A percentile compares a stretch with the other conserved stretches of the same genome.
Evolutionary conservation across 2,888 invertebrate species (phyloP).

Genomic region (Blastobasis adustella): DNA sequence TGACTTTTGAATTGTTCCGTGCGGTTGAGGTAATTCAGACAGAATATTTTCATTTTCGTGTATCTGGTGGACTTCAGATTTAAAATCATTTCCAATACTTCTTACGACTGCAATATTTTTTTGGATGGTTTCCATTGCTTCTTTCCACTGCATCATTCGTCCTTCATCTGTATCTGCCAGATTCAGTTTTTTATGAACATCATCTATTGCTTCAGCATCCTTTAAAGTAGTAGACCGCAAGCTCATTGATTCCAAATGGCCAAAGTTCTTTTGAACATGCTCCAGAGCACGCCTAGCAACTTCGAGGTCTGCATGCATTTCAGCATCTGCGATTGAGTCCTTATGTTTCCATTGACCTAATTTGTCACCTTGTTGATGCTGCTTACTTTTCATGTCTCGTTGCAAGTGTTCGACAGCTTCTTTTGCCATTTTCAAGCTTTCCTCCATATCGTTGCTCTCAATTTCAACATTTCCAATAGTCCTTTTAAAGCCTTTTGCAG

Average conservation of each 20-base stretch:
- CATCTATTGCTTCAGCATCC: slow-evolving; percentile 25
- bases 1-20: no score
- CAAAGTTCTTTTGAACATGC: slow-evolving; percentile 44
- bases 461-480: slow-evolving; percentile 20
- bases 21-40: no score
- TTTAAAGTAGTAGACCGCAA: slow-evolving; percentile 27
- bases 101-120: slow-evolving; percentile 44
- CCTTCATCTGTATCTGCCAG: slow-evolving; percentile 37
- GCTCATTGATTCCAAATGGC: slow-evolving; percentile 38
- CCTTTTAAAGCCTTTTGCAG: slow-evolving; percentile 24
- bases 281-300: slow-evolving; percentile 45
- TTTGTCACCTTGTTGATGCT: slow-evolving; percentile 27
- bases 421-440: slow-evolving; percentile 53
- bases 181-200: slow-evolving; percentile 22
- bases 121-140: slow-evolving; percentile 42
- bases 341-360: slow-evolving; percentile 23
- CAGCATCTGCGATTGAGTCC: slow-evolving; percentile 28
- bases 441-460: slow-evolving; percentile 43
- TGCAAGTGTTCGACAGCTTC: slow-evolving; percentile 58
- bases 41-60: no score
- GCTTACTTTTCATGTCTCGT: slow-evolving; percentile 40
- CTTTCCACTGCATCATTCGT: slow-evolving; percentile 52
- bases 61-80: slow-evolving; percentile 12
- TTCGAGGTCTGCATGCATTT: slow-evolving; percentile 50
- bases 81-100: slow-evolving; percentile 55